phyloP scores from a whole-genome alignment of 2,888 invertebrate species.

The Electrophaes corylata region DNA sequence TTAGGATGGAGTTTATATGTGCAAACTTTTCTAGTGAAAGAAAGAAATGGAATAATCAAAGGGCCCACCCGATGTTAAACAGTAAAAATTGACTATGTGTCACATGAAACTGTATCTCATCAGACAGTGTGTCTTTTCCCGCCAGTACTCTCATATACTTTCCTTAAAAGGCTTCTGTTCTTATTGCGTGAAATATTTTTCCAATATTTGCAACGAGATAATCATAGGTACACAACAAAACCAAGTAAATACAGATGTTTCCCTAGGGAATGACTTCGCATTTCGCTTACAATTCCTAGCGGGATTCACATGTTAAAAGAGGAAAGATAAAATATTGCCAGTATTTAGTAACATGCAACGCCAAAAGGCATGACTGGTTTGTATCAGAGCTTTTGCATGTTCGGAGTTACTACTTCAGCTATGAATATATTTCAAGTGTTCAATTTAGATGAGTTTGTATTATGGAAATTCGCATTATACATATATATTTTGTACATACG shows the following conservation, averaged over 20 bases:
- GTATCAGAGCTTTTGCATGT: conserved; percentile 9
- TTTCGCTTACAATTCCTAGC: conserved; percentile 14
- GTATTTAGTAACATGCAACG: conserved; percentile 9
- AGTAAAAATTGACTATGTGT: too few species aligned
- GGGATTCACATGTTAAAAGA: conserved; percentile 12
- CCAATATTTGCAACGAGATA: conserved; percentile 13
- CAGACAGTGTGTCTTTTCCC: too few species aligned
- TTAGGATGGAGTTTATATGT: too few species aligned
- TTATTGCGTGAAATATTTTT: conserved; percentile 1
- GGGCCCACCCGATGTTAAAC: too few species aligned
- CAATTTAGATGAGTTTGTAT: background rate
- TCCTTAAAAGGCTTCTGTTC: background rate
- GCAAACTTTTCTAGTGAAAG: too few species aligned
- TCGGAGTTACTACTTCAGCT: background rate
- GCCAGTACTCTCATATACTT: too few species aligned
- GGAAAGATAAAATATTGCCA: conserved; percentile 12
- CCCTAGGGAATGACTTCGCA: conserved; percentile 18
- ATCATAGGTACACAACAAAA: conserved; percentile 13
- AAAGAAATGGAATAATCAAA: too few species aligned
- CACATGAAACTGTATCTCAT: too few species aligned
- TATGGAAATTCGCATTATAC: too few species aligned
- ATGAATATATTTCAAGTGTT: conserved; percentile 1
- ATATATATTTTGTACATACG: too few species aligned
- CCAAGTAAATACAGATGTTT: conserved; percentile 8
- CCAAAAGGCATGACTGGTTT: conserved; percentile 6